A percentile compares a stretch with the other conserved stretches of the same genome.
phyloP scores from a whole-genome alignment of 1,140 invertebrate genomes.

The Ceratitis capitata region DNA sequence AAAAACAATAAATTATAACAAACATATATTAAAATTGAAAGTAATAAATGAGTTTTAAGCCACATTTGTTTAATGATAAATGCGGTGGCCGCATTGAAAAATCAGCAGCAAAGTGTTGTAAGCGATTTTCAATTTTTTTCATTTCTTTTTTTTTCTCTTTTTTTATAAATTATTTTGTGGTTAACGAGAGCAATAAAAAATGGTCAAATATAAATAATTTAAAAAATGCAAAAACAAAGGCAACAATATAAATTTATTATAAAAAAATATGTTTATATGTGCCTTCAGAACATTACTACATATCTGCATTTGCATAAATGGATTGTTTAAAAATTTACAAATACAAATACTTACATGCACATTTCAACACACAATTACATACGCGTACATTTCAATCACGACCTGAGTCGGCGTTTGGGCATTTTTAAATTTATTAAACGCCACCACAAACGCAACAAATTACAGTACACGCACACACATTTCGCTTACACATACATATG shows the following conservation, averaged over 20 bases:
- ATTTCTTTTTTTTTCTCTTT: neutral
- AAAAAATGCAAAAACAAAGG: neutral
- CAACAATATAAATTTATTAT: neutral
- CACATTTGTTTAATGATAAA: conserved; percentile 1
- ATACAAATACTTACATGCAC: too few species aligned
- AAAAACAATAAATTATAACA: neutral
- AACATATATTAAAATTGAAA: conserved; percentile 7
- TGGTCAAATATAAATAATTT: neutral
- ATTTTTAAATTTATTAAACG: conserved; percentile 35
- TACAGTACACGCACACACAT: neutral
- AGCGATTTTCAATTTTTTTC: neutral
- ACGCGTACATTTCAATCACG: conserved; percentile 14
- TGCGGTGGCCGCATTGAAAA: neutral
- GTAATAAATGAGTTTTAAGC: conserved; percentile 23
- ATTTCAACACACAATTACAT: neutral
- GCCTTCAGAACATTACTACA: too few species aligned
- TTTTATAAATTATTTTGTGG: neutral
- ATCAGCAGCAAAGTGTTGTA: neutral
- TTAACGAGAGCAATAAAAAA: neutral
- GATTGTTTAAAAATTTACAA: neutral
- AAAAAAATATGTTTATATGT: neutral
- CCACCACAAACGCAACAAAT: conserved; percentile 18
- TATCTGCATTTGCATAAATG: neutral
- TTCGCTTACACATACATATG: too few species aligned
- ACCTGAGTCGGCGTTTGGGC: neutral